A percentile compares a stretch with the other conserved stretches of the same genome.
Evolutionary conservation across 2,888 invertebrate species (phyloP).

Genomic region (Hemaris fuciformis): DNA sequence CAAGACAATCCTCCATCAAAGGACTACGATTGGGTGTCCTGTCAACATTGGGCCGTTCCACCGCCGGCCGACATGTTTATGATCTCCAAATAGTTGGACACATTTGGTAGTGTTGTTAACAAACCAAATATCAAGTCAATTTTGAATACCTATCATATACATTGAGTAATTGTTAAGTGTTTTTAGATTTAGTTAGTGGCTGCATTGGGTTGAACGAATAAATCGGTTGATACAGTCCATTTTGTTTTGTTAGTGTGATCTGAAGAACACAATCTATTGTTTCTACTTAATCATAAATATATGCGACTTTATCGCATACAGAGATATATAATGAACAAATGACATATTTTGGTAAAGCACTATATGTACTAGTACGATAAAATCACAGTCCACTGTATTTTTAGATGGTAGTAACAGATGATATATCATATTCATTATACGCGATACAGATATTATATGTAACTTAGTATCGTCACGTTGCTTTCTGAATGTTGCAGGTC

Average conservation of each 20-base stretch:
- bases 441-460: neutral
- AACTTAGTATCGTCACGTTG: neutral
- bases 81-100: conserved; percentile 31
- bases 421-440: neutral
- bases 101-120: conserved; percentile 53
- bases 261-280: conserved; percentile 49
- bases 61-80: conserved; percentile 18
- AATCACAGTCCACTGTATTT: conserved; percentile 73
- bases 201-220: conserved; percentile 52
- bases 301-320: conserved; percentile 64
- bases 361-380: conserved; percentile 34
- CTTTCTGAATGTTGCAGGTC: neutral
- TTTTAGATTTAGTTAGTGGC: conserved; percentile 61
- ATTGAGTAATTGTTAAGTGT: conserved; percentile 61
- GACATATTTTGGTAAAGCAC: conserved; percentile 72
- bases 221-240: conserved; percentile 65
- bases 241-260: conserved; percentile 78
- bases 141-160: conserved; percentile 65
- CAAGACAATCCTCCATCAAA: neutral
- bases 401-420: conserved; percentile 52
- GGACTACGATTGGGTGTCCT: neutral
- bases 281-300: conserved; percentile 26
- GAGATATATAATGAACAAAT: conserved; percentile 56
- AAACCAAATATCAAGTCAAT: conserved; percentile 78
- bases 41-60: neutral